These are phyloP conservation scores for Sclerurus mexicanus DNA, from an alignment of 2,113 vertebrate species.

Conservation along the genomic window DNA sequence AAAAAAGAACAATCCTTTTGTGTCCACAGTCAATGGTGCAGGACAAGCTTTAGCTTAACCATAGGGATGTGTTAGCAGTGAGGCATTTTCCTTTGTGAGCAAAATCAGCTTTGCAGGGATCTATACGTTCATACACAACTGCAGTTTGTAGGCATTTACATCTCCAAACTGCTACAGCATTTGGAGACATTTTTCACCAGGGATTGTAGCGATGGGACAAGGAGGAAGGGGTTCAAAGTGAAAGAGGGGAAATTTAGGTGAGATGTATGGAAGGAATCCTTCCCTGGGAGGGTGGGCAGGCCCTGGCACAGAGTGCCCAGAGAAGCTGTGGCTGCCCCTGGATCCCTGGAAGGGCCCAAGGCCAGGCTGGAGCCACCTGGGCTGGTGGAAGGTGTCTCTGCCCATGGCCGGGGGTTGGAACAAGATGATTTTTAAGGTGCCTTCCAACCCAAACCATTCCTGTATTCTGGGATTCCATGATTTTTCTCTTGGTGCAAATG, in stretches of 20 bases:
- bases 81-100: slow-evolving; percentile 79
- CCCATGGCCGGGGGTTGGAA: not conserved
- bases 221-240: not conserved
- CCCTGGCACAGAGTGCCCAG: not conserved
- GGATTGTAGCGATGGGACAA: not conserved
- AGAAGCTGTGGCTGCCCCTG: not conserved
- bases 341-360: not conserved
- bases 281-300: rapidly evolving
- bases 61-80: slow-evolving; percentile 74
- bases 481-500: not conserved
- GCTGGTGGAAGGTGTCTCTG: rapidly evolving
- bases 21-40: slow-evolving; percentile 54
- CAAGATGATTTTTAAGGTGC: not conserved
- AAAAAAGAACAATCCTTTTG: slow-evolving; percentile 74
- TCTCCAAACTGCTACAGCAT: not conserved
- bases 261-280: not conserved
- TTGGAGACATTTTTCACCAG: not conserved
- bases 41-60: slow-evolving; percentile 80
- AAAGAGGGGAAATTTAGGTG: not conserved
- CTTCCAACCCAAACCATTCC: not conserved
- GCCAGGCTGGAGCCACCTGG: rapidly evolving
- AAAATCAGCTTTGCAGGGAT: slow-evolving; percentile 59
- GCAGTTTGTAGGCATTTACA: not conserved
- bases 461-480: not conserved
- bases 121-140: not conserved